A percentile compares a stretch with the other conserved stretches of the same genome.
Evolutionary conservation across 2,797 vertebrate species (phyloP).

Genomic region (Microctenopoma steveboyesi): DNA sequence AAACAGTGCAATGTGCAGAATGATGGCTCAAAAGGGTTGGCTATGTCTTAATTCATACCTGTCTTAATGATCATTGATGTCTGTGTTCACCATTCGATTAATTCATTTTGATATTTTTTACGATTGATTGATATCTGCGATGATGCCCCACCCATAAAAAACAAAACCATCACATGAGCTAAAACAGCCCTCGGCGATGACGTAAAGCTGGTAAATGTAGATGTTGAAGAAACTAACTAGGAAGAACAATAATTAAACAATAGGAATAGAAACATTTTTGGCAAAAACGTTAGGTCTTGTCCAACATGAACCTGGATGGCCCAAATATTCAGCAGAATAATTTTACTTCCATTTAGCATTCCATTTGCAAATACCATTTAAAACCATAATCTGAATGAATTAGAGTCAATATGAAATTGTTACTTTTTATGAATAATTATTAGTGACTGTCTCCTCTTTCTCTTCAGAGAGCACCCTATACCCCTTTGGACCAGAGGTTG

Average conservation of each 20-base stretch:
- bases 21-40: slow-evolving; percentile 75
- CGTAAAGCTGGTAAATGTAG: too few relatives aligned
- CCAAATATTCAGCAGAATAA: background rate
- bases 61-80: background rate
- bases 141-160: too few relatives aligned
- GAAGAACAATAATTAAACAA: too few relatives aligned
- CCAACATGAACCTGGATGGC: too few relatives aligned
- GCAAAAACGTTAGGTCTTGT: too few relatives aligned
- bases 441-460: slow-evolving; percentile 29
- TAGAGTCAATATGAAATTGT: background rate
- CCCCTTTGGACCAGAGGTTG: slow-evolving; percentile 83
- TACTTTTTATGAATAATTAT: background rate
- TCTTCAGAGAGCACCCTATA: slow-evolving; percentile 80
- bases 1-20: slow-evolving; percentile 60
- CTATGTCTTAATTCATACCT: slow-evolving; percentile 41
- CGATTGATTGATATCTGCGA: too few relatives aligned
- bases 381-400: background rate
- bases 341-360: background rate
- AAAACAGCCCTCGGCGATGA: too few relatives aligned
- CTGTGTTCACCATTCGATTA: background rate
- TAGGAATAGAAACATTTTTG: too few relatives aligned
- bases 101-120: background rate
- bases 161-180: too few relatives aligned
- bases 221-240: too few relatives aligned
- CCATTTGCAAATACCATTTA: background rate